Base-by-base conservation (phyloP, 2,797 vertebrate species). In the Melanotaenia maccullochi region DNA sequence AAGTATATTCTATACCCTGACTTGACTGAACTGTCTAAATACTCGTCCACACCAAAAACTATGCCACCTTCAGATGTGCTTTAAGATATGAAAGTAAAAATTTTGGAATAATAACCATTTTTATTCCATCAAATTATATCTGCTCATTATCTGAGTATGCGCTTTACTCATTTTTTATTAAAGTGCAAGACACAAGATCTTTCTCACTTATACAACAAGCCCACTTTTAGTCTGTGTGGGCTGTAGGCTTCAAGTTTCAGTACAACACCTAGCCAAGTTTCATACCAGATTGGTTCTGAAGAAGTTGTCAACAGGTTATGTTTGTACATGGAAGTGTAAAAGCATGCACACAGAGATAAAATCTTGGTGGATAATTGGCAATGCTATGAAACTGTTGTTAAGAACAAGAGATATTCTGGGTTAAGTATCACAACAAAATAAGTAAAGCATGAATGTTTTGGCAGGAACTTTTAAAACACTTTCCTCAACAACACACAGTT, bases 191-290 rank as follows among this genome's bases (percentile, higher is more conserved):
- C 51, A 25, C 24, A 25, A 54, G 22, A 54, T 54, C 22, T 54
- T 25, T 54, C 51, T 3, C 44, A 22, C 33, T 38, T 51, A 8
- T 25, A 3, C 28, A 61, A 49, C 16, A 44, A 65, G 44, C 30
- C 12, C 5, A 5, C 32, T 47, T 13, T 75, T 9, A 35, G 36
- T 7, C 0, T 62, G 11, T 24, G n/a, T 60, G 16, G n/a, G 3
- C 25, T 55, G 6, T 33, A 54, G 12, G 22, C 18, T 52, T 70
- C 3, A 71, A 14, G 38, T 64, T 75, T 71, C 57, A 54, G 35
- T 30, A 9, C 56, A 0, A 33, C 22, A 36, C 62, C 47, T 54
- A 8, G 47, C 8, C 24, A 62, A 58, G 44, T 60, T 60, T 49
- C 28, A 32, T 55, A 18, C 18, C 16, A 5, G 5, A 66, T 40